A percentile compares a stretch with the other conserved stretches of the same genome.
phyloP scores from a whole-genome alignment of 2,797 vertebrate genomes.

The Fundulus diaphanus region DNA sequence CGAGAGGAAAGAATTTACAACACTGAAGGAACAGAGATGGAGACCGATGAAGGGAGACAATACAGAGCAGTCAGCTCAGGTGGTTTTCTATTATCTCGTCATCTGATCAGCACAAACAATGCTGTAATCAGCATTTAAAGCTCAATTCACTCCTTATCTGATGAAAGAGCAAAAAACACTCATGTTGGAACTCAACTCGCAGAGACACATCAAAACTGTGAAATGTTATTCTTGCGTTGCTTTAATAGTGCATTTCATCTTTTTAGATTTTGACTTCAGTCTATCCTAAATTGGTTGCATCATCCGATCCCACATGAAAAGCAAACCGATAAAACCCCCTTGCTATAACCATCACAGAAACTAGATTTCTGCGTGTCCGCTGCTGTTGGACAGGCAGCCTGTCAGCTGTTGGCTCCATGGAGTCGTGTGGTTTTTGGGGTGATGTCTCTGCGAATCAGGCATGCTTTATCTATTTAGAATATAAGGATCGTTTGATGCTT shows the following conservation, averaged over 20 bases:
- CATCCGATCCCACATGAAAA: neutral
- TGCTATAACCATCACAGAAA: neutral
- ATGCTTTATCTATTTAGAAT: neutral
- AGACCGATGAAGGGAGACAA: constrained; percentile 47
- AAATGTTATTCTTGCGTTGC: neutral
- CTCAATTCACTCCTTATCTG: constrained; percentile 30
- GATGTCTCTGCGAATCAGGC: neutral
- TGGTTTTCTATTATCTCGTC: constrained; percentile 21
- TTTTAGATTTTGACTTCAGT: neutral
- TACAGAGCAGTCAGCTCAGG: constrained; percentile 25
- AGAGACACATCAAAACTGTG: neutral
- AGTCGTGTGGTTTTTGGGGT: neutral
- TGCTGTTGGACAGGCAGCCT: neutral
- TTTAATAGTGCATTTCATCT: neutral
- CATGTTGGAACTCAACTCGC: neutral
- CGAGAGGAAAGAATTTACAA: constrained; percentile 26
- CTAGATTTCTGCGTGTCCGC: neutral
- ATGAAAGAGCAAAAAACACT: neutral
- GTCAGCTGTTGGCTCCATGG: neutral
- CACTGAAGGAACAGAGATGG: constrained; percentile 50
- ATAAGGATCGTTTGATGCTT: neutral
- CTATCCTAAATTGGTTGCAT: neutral
- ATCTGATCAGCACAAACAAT: constrained; percentile 41
- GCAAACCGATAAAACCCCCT: neutral
- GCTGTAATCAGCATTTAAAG: constrained; percentile 40